phyloP scores from a whole-genome alignment of 2,113 vertebrate genomes.

The Brachyhypopomus gauderio region DNA sequence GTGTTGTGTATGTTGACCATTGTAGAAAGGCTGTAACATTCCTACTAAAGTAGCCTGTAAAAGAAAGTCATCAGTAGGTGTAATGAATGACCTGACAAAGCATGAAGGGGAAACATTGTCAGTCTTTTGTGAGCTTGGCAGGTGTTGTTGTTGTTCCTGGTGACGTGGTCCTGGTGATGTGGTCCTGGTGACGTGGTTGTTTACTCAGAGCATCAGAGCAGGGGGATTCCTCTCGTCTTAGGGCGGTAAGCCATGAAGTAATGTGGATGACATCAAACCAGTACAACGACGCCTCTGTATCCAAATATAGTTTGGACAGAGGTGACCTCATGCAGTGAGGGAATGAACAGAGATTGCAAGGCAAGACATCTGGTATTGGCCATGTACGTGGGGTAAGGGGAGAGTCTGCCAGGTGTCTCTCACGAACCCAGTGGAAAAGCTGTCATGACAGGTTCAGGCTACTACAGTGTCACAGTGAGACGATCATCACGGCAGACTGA shows the following conservation, averaged over 20 bases:
- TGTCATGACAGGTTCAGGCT: constrained; percentile 20
- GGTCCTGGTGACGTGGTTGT: constrained; percentile 14
- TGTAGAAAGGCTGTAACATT: no score
- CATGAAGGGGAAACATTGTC: no score
- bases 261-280: constrained; percentile 52
- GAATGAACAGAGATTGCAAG: constrained; percentile 48
- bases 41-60: no score
- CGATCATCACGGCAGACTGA: no score
- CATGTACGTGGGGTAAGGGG: constrained; percentile 20
- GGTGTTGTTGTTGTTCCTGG: neutral
- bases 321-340: constrained; percentile 48
- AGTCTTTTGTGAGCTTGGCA: no score
- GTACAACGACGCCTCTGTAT: constrained; percentile 54
- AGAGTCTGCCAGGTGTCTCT: constrained; percentile 46
- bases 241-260: constrained; percentile 41
- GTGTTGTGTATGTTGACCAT: no score
- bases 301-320: constrained; percentile 52
- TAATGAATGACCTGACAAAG: no score
- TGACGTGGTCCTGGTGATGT: constrained; percentile 15
- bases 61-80: no score
- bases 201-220: constrained; percentile 18
- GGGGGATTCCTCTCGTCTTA: constrained; percentile 17
- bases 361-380: constrained; percentile 43
- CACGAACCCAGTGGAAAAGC: constrained; percentile 19
- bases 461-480: no score